Evolutionary conservation across 2,797 vertebrate species (phyloP).

Genomic region (Myripristis murdjan): DNA sequence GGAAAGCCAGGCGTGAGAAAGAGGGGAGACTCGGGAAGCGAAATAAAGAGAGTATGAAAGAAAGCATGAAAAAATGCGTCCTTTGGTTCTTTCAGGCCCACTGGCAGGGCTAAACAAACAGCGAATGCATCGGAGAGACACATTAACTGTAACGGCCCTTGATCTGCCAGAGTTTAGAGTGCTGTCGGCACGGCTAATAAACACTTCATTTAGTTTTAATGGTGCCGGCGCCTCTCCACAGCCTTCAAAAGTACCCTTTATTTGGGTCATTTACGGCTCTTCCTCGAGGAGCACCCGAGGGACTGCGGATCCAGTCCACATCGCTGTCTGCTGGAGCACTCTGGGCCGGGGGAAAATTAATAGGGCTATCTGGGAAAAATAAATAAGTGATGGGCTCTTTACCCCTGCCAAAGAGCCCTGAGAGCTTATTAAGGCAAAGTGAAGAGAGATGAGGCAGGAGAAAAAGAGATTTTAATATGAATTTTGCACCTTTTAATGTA

Average conservation of each 20-base stretch:
- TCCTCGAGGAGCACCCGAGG: conserved; percentile 87
- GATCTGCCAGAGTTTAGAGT: conserved; percentile 87
- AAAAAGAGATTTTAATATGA: conserved; percentile 82
- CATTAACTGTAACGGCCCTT: conserved; percentile 89
- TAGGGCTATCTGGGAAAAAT: conserved; percentile 90
- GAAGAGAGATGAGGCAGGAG: conserved; percentile 65
- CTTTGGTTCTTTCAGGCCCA: conserved; percentile 76
- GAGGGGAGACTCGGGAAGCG: conserved; percentile 30
- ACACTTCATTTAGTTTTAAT: conserved; percentile 92
- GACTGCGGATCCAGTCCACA: conserved; percentile 86
- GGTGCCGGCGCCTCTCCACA: conserved; percentile 84
- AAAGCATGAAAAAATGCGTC: conserved; percentile 61
- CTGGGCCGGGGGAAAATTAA: conserved; percentile 88
- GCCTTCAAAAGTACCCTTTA: conserved; percentile 90
- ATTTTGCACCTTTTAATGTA: conserved; percentile 85
- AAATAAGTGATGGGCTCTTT: conserved; percentile 90
- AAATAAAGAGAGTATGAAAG: conserved; percentile 31
- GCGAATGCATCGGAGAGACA: conserved; percentile 78
- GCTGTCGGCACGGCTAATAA: conserved; percentile 90
- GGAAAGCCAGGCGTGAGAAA: conserved; percentile 68
- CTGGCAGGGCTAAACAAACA: conserved; percentile 85
- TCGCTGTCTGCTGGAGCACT: conserved; percentile 80
- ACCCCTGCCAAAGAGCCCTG: conserved; percentile 85
- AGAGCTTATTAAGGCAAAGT: conserved; percentile 87
- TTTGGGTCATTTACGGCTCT: conserved; percentile 91